Percentiles rank a stretch among this genome's conserved stretches.
Conservation (phyloP, 2,888 invertebrate genomes). For the Sycophila texana region DNA sequence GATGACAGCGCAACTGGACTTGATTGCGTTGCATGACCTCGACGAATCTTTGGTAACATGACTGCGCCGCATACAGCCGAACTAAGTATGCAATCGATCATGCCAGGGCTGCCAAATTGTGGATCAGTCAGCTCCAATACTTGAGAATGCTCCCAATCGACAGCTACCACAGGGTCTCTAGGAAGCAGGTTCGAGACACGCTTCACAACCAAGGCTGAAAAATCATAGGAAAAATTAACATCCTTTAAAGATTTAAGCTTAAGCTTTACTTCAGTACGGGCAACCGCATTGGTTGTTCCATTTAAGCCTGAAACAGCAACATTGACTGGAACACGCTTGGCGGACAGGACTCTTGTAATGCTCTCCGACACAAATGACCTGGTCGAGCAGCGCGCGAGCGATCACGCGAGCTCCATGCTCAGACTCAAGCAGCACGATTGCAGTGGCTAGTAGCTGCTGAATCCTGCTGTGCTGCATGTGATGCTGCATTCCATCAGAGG, state of each 20-base stretch:
- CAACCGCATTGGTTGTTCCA: background rate
- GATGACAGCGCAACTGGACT: background rate
- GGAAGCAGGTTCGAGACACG: background rate
- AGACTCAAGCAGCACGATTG: background rate
- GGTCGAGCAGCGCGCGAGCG: background rate
- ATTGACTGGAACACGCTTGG: background rate
- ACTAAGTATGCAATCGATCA: background rate
- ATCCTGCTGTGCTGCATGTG: background rate
- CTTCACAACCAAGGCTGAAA: background rate
- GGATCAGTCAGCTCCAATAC: background rate
- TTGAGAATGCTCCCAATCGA: background rate
- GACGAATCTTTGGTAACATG: background rate
- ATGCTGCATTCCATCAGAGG: too few species aligned
- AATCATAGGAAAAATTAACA: background rate
- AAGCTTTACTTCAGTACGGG: background rate
- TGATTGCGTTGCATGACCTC: background rate
- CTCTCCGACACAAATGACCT: background rate
- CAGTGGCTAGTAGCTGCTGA: background rate
- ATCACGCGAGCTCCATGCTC: background rate
- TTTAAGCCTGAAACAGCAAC: background rate
- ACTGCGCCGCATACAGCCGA: background rate
- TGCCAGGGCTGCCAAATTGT: background rate
- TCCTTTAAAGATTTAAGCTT: background rate
- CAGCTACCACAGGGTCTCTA: background rate
- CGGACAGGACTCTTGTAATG: background rate